phyloP scores from a whole-genome alignment of 1,140 invertebrate genomes.

The Lycorma delicatula region DNA sequence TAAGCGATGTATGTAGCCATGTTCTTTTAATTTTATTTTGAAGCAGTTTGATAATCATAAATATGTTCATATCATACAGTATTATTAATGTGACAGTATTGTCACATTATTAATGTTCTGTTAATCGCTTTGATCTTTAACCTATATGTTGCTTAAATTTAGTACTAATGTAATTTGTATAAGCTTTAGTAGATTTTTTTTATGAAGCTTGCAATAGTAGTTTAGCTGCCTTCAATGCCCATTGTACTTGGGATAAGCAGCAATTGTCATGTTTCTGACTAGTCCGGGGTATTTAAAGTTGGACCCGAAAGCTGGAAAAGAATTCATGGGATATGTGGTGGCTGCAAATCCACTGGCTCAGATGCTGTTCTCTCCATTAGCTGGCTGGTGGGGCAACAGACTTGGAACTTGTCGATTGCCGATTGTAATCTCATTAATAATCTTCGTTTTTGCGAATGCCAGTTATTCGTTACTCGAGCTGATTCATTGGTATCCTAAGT shows the following conservation, averaged over 20 bases:
- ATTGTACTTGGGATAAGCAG: background rate
- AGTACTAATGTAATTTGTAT: no score
- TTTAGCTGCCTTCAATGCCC: background rate
- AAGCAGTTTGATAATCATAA: no score
- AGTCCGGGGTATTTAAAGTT: constrained; percentile 45
- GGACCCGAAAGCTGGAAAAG: constrained; percentile 64
- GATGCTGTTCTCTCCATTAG: constrained; percentile 76
- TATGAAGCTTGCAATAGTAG: background rate
- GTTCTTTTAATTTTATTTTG: no score
- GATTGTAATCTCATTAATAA: constrained; percentile 55
- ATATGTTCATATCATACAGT: no score
- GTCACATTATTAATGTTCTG: no score
- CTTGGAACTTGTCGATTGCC: constrained; percentile 59
- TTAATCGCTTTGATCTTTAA: no score
- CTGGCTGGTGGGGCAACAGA: constrained; percentile 78
- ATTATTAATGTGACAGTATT: no score
- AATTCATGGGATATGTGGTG: constrained; percentile 76
- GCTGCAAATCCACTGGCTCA: constrained; percentile 83
- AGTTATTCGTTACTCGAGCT: constrained; percentile 72
- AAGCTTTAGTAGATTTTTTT: no score
- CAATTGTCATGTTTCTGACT: background rate
- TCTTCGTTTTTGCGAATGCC: constrained; percentile 68
- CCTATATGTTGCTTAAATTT: no score
- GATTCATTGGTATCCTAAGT: constrained; percentile 45
- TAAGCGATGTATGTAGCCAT: no score